Percentiles rank a stretch among this genome's conserved stretches.
Conservation (phyloP, 2,113 vertebrate species). For the Picathartes gymnocephalus region DNA sequence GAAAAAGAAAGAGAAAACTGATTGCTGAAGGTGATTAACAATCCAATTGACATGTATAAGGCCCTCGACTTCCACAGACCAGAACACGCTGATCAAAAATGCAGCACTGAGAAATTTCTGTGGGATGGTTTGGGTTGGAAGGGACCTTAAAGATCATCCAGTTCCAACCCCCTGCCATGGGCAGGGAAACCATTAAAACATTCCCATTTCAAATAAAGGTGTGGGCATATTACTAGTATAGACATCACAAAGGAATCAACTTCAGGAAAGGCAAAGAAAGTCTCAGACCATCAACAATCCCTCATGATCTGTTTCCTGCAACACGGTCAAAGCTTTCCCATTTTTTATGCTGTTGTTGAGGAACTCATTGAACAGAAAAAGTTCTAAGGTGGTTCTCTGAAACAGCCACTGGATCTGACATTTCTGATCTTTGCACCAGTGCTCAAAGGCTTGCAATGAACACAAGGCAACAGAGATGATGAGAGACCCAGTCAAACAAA, state of each 20-base stretch:
- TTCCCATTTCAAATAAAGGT: neutral
- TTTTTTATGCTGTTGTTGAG: neutral
- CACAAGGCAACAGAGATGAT: neutral
- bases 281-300: neutral
- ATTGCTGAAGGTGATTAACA: neutral
- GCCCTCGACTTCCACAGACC: neutral
- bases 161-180: neutral
- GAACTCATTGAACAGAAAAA: neutral
- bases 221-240: neutral
- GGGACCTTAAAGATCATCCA: neutral
- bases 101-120: neutral
- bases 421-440: neutral
- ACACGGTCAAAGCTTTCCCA: neutral
- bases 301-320: neutral
- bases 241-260: neutral
- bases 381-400: neutral
- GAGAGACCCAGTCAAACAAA: neutral
- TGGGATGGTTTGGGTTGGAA: neutral
- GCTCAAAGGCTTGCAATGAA: neutral
- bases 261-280: neutral
- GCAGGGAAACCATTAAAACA: neutral
- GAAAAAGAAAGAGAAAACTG: neutral
- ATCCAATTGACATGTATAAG: neutral
- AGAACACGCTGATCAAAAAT: neutral
- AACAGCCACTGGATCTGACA: neutral